A percentile compares a stretch with the other conserved stretches of the same genome.
These are phyloP conservation scores for Aspidoscelis tigris DNA, from an alignment of 2,113 vertebrate species.

Conservation along the genomic window DNA sequence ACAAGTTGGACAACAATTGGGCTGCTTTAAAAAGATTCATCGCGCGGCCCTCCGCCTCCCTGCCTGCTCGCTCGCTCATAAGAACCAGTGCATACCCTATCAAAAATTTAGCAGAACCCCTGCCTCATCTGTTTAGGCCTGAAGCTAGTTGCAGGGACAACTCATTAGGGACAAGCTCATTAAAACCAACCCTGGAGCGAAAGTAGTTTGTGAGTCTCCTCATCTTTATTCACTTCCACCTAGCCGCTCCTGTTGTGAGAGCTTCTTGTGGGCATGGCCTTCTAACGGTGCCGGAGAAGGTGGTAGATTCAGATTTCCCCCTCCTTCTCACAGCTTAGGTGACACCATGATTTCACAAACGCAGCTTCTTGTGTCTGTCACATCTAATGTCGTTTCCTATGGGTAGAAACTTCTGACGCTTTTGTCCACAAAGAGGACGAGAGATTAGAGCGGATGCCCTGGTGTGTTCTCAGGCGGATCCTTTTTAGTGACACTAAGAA, in stretches of 20 bases:
- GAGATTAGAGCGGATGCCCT: slow-evolving; percentile 26
- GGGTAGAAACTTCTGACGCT: slow-evolving; percentile 30
- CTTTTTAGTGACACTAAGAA: slow-evolving; percentile 16
- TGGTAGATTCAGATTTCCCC: slow-evolving; percentile 51
- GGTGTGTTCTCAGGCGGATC: slow-evolving; percentile 27
- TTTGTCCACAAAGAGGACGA: slow-evolving; percentile 1
- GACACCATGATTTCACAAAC: slow-evolving; percentile 58
- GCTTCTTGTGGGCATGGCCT: slow-evolving; percentile 66
- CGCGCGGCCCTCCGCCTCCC: slow-evolving; percentile 79
- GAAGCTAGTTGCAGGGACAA: slow-evolving; percentile 90
- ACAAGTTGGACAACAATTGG: slow-evolving; percentile 78
- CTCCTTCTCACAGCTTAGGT: slow-evolving; percentile 18
- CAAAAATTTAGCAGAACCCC: slow-evolving; percentile 91
- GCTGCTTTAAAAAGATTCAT: slow-evolving; percentile 83
- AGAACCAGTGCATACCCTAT: slow-evolving; percentile 87
- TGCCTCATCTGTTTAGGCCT: slow-evolving; percentile 91
- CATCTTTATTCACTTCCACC: slow-evolving; percentile 83
- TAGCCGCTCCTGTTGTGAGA: slow-evolving; percentile 70
- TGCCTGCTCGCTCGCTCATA: slow-evolving; percentile 79
- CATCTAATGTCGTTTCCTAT: slow-evolving; percentile 52
- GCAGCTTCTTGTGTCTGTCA: slow-evolving; percentile 63
- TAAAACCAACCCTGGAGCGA: slow-evolving; percentile 89
- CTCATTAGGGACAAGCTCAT: slow-evolving; percentile 90
- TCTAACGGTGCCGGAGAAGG: slow-evolving; percentile 70
- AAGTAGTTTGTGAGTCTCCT: slow-evolving; percentile 82